Conservation (phyloP, 2,888 invertebrate species). For the Trachelus troglodyta region DNA sequence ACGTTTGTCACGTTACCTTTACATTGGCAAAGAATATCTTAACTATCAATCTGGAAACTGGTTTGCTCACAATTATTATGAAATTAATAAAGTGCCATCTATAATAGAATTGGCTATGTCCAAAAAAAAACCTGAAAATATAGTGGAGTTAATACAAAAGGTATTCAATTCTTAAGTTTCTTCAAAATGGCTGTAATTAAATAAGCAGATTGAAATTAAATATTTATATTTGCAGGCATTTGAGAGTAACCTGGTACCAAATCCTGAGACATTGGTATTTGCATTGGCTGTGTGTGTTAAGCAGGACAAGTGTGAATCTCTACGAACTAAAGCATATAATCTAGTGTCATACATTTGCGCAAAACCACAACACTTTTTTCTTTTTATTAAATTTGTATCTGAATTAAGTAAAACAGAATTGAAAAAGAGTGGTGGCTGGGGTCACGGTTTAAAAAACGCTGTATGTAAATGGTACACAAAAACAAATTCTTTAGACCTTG, state of each 20-base stretch:
- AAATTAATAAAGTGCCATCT: constrained; percentile 64
- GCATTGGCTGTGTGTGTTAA: constrained; percentile 73
- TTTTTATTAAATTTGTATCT: constrained; percentile 73
- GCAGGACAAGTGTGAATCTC: constrained; percentile 59
- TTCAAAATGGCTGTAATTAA: background rate
- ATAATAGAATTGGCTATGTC: constrained; percentile 55
- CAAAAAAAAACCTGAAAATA: constrained; percentile 39
- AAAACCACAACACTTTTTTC: constrained; percentile 74
- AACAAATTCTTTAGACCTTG: constrained; percentile 73
- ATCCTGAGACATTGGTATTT: constrained; percentile 73
- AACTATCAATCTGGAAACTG: constrained; percentile 72
- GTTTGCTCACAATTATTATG: constrained; percentile 69
- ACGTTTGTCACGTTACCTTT: constrained; percentile 68
- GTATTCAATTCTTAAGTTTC: constrained; percentile 26
- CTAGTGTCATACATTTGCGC: constrained; percentile 70
- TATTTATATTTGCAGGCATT: constrained; percentile 63
- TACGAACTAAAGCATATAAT: constrained; percentile 70
- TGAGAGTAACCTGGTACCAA: constrained; percentile 68
- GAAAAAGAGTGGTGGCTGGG: constrained; percentile 66
- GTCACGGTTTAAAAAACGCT: constrained; percentile 74
- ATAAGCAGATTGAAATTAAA: background rate
- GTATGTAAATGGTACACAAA: constrained; percentile 75
- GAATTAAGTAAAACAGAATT: constrained; percentile 56
- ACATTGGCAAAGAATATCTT: constrained; percentile 69
- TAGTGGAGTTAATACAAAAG: constrained; percentile 53